Evolutionary conservation across 2,888 invertebrate species (phyloP).

Genomic region (Erpobdella octoculata): DNA sequence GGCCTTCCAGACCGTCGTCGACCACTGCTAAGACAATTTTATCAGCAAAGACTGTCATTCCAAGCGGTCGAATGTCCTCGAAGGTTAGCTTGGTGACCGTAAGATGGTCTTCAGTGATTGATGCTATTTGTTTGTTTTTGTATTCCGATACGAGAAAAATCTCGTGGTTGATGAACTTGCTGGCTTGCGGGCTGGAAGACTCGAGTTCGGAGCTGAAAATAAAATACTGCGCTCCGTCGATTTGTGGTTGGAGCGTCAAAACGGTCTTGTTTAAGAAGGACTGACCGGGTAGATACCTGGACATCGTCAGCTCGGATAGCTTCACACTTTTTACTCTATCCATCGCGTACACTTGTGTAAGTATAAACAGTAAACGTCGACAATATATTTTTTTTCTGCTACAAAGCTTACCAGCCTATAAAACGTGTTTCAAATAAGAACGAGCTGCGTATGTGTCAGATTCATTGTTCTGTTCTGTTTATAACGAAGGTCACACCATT

Average conservation of each 20-base stretch:
- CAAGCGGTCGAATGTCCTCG: slow-evolving; percentile 17
- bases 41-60: slow-evolving; percentile 20
- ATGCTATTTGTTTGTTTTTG: neutral
- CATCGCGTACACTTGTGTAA: too few relatives aligned
- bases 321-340: neutral
- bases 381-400: too few relatives aligned
- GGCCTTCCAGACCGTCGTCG: slow-evolving; percentile 2
- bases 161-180: neutral
- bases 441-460: too few relatives aligned
- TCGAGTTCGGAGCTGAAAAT: neutral
- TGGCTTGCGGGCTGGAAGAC: neutral
- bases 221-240: slow-evolving; percentile 22
- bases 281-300: slow-evolving; percentile 8
- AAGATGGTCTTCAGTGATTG: slow-evolving; percentile 9
- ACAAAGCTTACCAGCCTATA: too few relatives aligned
- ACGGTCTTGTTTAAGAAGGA: slow-evolving; percentile 7
- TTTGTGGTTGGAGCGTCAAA: slow-evolving; percentile 21
- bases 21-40: slow-evolving; percentile 2
- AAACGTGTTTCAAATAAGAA: too few relatives aligned
- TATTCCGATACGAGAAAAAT: slow-evolving; percentile 28
- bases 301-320: slow-evolving; percentile 23
- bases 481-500: too few relatives aligned
- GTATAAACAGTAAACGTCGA: too few relatives aligned
- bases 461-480: too few relatives aligned
- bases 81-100: slow-evolving; percentile 4